Evolutionary conservation across 1,140 invertebrate genomes (phyloP), one percentile per base, ranked within the genome.

Genomic region (Sycophaga agraensis): DNA sequence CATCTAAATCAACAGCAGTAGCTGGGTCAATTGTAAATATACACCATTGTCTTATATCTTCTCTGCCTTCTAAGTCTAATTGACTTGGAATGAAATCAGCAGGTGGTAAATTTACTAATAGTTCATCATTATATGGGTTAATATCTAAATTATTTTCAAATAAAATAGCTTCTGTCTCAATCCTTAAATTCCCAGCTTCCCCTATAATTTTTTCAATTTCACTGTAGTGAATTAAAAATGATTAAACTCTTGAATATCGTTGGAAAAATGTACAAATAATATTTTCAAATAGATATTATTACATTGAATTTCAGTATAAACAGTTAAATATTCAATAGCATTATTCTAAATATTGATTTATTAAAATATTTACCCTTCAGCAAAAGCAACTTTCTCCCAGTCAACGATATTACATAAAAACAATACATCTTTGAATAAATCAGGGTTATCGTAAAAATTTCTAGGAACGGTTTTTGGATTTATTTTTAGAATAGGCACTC

Each of bases 11-110:
- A 51, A 89, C 82, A 7, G 94, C 93, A 63, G 90, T 94, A n/a
- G 82, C 70, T n/a, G 94, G 94, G 84, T 97, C 95, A 64, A 98
- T 96, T 2, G 94, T 95, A 70, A 97, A 96, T 24, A 97, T 82
- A 72, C 92, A 96, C 45, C 88, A 76, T 19, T 88, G 82, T 12
- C 93, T 85, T 67, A 93, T 88, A 77, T 96, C 93, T 69, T 86
- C 80, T 45, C 93, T 82, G 26, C 82, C 72, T 22, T 73, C 63
- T 14, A 89, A 72, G 76, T 92, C 89, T 63, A 84, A 75, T 31
- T 81, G 73, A 11, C 64, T 70, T n/a, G 86, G 83, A 26, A 88
- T 85, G 2, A 73, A 77, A 65, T 86, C 82, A 45, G 70, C 61
- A 64, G 70, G 68, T 42, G 82, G 88, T 63, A 91, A 82, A 64